These are phyloP conservation scores for Trachelipus rathkii DNA, from an alignment of 1,140 invertebrate species.

Conservation along the genomic window DNA sequence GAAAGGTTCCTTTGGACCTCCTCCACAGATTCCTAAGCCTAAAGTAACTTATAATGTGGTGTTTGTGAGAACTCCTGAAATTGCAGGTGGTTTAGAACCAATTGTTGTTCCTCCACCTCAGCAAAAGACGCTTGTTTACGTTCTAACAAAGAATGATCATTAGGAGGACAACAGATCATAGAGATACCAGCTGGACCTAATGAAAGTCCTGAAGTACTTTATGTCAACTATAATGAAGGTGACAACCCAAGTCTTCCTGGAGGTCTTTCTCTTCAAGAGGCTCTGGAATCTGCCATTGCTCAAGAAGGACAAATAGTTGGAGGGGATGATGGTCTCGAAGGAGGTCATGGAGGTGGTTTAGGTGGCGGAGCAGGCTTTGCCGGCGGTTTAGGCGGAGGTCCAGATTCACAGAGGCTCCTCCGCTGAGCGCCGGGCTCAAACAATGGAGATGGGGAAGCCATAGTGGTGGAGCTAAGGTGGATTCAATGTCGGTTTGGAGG, in stretches of 20 bases:
- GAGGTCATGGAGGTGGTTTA: too few species aligned
- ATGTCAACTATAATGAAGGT: slow-evolving; percentile 24
- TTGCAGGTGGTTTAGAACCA: background rate
- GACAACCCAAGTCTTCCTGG: slow-evolving; percentile 24
- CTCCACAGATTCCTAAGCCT: slow-evolving; percentile 31
- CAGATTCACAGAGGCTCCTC: too few species aligned
- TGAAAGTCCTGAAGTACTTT: slow-evolving; percentile 18
- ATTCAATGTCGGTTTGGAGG: too few species aligned
- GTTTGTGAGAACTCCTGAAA: slow-evolving; percentile 38
- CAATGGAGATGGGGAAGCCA: background rate
- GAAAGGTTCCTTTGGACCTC: slow-evolving; percentile 20
- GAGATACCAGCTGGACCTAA: slow-evolving; percentile 31
- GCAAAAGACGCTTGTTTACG: slow-evolving; percentile 39
- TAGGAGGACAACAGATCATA: slow-evolving; percentile 26
- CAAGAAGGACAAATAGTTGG: background rate
- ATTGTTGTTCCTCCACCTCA: slow-evolving; percentile 38
- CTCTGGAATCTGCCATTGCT: slow-evolving; percentile 2
- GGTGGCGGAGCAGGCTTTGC: too few species aligned
- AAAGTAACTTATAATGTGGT: slow-evolving; percentile 37
- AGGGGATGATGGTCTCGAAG: too few species aligned
- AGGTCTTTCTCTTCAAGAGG: slow-evolving; percentile 14
- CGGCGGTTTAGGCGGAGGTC: too few species aligned
- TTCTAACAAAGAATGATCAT: slow-evolving; percentile 34
- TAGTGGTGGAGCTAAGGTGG: background rate
- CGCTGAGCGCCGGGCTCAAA: too few species aligned